Evolutionary conservation across 2,797 vertebrate genomes (phyloP).

Genomic region (Bryconaethiops microstoma): DNA sequence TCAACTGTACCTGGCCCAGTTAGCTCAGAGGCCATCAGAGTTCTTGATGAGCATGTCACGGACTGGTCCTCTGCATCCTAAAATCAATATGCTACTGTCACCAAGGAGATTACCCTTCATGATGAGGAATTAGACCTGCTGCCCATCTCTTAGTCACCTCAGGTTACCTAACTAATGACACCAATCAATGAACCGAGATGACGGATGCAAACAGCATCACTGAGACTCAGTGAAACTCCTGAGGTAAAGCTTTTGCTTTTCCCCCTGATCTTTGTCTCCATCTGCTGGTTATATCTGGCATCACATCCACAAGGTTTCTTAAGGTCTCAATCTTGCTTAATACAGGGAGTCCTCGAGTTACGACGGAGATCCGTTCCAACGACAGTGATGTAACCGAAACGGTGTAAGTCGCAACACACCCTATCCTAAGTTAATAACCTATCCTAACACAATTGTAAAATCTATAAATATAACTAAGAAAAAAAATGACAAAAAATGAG

Average conservation of each 20-base stretch:
- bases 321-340: background rate
- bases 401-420: too few relatives aligned
- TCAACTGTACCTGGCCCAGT: background rate
- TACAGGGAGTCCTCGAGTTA: too few relatives aligned
- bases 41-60: background rate
- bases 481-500: too few relatives aligned
- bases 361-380: too few relatives aligned
- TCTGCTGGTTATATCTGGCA: constrained; percentile 35
- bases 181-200: background rate
- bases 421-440: too few relatives aligned
- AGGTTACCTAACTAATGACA: background rate
- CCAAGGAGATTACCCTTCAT: constrained; percentile 2
- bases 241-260: background rate
- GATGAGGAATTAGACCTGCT: constrained; percentile 24
- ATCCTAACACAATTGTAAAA: too few relatives aligned
- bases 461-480: too few relatives aligned
- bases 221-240: background rate
- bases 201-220: constrained; percentile 25
- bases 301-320: background rate
- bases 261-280: constrained; percentile 1
- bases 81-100: constrained; percentile 22
- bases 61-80: background rate
- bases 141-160: background rate
- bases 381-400: too few relatives aligned
- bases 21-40: background rate